Evolutionary conservation across 1,140 invertebrate species (phyloP).

Genomic region (Gonatopus flavifemur): DNA sequence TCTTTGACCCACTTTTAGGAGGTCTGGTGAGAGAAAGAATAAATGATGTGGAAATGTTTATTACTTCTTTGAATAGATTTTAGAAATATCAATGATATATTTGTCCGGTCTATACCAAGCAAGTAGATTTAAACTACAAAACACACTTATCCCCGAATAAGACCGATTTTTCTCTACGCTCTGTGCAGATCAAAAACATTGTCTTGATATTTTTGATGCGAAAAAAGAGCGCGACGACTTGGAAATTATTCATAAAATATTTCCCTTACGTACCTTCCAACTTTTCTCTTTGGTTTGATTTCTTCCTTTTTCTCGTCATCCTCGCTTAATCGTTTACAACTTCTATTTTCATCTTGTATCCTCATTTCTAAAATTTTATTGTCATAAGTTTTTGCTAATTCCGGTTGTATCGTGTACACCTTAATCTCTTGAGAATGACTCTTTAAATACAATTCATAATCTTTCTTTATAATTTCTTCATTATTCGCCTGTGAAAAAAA

Average conservation of each 20-base stretch:
- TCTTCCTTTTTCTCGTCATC: constrained; percentile 48
- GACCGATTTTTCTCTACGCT: constrained; percentile 48
- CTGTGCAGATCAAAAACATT: constrained; percentile 50
- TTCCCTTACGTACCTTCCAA: constrained; percentile 45
- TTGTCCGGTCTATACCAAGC: constrained; percentile 51
- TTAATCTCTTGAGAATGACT: constrained; percentile 50
- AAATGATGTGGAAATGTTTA: no score
- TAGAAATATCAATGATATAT: constrained; percentile 4
- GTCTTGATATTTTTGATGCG: constrained; percentile 42
- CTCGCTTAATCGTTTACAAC: constrained; percentile 38
- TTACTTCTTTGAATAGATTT: no score
- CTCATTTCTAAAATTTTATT: constrained; percentile 58
- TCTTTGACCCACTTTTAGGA: constrained; percentile 43
- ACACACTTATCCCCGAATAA: constrained; percentile 45
- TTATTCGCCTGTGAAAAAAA: constrained; percentile 31
- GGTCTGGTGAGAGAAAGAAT: constrained; percentile 39
- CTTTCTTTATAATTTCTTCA: constrained; percentile 38
- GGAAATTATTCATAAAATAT: constrained; percentile 2
- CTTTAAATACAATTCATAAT: constrained; percentile 52
- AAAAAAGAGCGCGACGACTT: constrained; percentile 43
- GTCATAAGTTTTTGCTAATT: constrained; percentile 52
- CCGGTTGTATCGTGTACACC: constrained; percentile 51
- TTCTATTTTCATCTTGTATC: constrained; percentile 42
- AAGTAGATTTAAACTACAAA: constrained; percentile 33
- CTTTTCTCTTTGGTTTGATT: constrained; percentile 51